A percentile compares a stretch with the other conserved stretches of the same genome.
Conservation (phyloP, 2,797 vertebrate genomes). For the Brotogeris chrysoptera region DNA sequence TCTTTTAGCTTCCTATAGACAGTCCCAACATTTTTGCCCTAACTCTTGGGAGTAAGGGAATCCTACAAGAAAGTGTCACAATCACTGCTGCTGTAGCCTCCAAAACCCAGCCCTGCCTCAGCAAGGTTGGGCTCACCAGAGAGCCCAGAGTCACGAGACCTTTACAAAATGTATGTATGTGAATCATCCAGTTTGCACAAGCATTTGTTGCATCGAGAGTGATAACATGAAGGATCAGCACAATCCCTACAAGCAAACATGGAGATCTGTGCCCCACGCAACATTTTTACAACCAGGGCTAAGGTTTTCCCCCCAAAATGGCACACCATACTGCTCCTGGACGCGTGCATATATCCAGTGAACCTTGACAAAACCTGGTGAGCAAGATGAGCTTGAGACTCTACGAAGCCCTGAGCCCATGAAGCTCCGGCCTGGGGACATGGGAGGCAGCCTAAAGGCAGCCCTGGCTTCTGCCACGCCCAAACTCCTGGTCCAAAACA, state of each 20-base stretch:
- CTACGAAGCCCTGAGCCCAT: not conserved
- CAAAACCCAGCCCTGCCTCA: not conserved
- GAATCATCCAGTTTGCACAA: constrained; percentile 39
- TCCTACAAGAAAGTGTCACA: not conserved
- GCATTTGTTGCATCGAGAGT: not conserved
- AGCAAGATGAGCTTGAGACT: not conserved
- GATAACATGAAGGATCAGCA: not conserved
- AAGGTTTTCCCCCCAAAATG: not conserved
- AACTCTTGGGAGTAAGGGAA: not conserved
- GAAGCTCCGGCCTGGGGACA: rapidly evolving
- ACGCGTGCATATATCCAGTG: rapidly evolving
- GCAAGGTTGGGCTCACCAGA: not conserved
- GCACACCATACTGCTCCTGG: not conserved
- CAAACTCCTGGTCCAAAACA: not conserved
- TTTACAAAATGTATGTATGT: not conserved
- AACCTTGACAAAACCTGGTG: not conserved
- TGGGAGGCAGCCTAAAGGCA: not conserved
- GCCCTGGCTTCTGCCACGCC: not conserved
- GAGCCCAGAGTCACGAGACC: not conserved
- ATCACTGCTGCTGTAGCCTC: not conserved
- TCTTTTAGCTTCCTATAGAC: not conserved
- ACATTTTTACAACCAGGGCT: not conserved
- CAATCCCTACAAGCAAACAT: not conserved
- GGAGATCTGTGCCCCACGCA: not conserved
- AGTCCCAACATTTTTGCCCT: not conserved